These are phyloP conservation scores for Psilopogon haemacephalus DNA, from an alignment of 2,113 vertebrate genomes.

Conservation along the genomic window DNA sequence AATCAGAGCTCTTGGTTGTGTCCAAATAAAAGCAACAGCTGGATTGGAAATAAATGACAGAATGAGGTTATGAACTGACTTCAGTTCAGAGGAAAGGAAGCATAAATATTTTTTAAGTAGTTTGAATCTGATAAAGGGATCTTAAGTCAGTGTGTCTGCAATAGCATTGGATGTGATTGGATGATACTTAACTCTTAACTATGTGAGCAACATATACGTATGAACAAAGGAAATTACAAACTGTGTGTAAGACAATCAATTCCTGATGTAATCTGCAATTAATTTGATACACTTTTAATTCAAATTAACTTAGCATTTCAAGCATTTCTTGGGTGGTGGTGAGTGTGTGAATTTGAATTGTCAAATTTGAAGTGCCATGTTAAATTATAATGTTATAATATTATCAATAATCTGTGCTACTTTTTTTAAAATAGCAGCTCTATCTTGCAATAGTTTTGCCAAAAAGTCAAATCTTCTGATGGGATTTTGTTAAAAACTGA, in stretches of 20 bases:
- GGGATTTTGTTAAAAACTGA: background rate
- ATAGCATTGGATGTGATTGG: background rate
- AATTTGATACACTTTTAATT: background rate
- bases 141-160: background rate
- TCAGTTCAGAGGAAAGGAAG: background rate
- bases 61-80: background rate
- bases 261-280: background rate
- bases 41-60: background rate
- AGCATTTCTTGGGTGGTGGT: background rate
- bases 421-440: background rate
- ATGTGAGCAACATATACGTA: background rate
- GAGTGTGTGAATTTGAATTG: background rate
- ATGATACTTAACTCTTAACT: background rate
- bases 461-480: background rate
- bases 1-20: background rate
- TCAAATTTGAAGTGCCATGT: background rate
- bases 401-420: too few relatives aligned
- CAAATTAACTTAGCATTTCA: background rate
- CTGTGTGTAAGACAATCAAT: background rate
- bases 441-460: background rate
- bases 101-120: background rate
- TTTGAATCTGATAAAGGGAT: background rate
- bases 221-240: background rate
- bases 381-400: too few relatives aligned
- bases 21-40: background rate